A percentile compares a stretch with the other conserved stretches of the same genome.
Conservation (phyloP, 2,113 vertebrate genomes). For the Ranitomeya imitator region DNA sequence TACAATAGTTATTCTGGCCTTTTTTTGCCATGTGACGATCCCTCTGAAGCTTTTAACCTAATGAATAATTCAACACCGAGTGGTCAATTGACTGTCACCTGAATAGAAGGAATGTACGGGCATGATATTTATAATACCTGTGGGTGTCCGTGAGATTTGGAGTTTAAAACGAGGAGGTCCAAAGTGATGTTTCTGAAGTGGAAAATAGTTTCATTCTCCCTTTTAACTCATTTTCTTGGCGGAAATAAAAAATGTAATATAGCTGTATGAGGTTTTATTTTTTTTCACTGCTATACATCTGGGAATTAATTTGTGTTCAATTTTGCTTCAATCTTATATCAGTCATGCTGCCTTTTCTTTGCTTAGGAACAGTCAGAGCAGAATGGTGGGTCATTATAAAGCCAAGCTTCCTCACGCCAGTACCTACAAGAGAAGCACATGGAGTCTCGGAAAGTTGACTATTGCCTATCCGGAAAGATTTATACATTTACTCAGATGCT, state of each 20-base stretch:
- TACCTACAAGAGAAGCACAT: not conserved
- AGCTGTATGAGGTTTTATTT: not conserved
- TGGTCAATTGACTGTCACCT: slow-evolving; percentile 52
- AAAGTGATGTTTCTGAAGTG: slow-evolving; percentile 36
- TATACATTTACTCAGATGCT: not conserved
- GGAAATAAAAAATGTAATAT: slow-evolving; percentile 57
- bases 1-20: slow-evolving; percentile 65
- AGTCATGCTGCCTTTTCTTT: slow-evolving; percentile 19
- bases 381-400: slow-evolving; percentile 34
- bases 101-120: slow-evolving; percentile 17
- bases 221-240: slow-evolving; percentile 53
- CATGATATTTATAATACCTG: slow-evolving; percentile 5
- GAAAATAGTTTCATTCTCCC: slow-evolving; percentile 47
- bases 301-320: slow-evolving; percentile 55
- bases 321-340: slow-evolving; percentile 51
- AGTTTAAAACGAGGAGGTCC: not conserved
- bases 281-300: slow-evolving; percentile 28
- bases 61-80: slow-evolving; percentile 62
- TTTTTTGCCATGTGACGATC: slow-evolving; percentile 61
- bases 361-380: slow-evolving; percentile 10
- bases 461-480: not conserved
- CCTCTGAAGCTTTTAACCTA: slow-evolving; percentile 62
- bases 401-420: not conserved
- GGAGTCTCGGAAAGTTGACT: not conserved
- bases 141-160: slow-evolving; percentile 28